These are phyloP conservation scores for Polydrusus cervinus DNA, from an alignment of 2,888 invertebrate genomes.

Conservation along the genomic window DNA sequence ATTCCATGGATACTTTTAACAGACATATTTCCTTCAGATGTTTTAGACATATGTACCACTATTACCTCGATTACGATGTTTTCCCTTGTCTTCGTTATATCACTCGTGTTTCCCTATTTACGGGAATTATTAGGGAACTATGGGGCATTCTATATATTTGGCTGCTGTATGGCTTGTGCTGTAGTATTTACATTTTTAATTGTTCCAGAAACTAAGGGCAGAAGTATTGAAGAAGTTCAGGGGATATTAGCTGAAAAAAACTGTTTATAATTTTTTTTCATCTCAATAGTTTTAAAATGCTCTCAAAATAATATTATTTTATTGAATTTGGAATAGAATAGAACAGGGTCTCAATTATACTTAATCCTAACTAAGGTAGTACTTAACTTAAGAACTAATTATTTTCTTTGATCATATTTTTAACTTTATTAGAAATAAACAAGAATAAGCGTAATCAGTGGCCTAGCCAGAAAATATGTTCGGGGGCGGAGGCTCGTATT, in stretches of 20 bases:
- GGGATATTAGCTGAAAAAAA: slow-evolving; percentile 11
- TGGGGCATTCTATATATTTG: slow-evolving; percentile 7
- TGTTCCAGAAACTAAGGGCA: slow-evolving; percentile 56
- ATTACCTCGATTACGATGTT: slow-evolving; percentile 39
- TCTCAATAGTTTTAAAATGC: no score
- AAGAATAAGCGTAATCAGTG: no score
- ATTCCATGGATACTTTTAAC: slow-evolving; percentile 87
- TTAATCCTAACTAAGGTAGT: no score
- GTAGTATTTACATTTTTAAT: slow-evolving; percentile 37
- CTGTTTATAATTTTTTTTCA: no score
- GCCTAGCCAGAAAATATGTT: no score
- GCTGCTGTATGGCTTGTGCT: slow-evolving; percentile 24
- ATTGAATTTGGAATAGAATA: no score
- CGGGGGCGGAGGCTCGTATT: no score
- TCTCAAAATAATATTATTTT: no score
- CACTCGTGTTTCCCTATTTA: background rate
- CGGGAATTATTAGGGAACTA: background rate
- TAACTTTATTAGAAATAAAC: no score
- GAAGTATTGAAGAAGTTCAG: slow-evolving; percentile 53
- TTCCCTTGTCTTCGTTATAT: slow-evolving; percentile 41
- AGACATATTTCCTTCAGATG: slow-evolving; percentile 85
- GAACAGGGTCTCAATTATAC: no score
- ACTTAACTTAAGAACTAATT: no score
- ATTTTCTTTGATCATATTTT: no score
- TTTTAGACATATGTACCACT: slow-evolving; percentile 77